Conservation (phyloP, 2,797 vertebrate genomes). For the Danio tinwini region DNA sequence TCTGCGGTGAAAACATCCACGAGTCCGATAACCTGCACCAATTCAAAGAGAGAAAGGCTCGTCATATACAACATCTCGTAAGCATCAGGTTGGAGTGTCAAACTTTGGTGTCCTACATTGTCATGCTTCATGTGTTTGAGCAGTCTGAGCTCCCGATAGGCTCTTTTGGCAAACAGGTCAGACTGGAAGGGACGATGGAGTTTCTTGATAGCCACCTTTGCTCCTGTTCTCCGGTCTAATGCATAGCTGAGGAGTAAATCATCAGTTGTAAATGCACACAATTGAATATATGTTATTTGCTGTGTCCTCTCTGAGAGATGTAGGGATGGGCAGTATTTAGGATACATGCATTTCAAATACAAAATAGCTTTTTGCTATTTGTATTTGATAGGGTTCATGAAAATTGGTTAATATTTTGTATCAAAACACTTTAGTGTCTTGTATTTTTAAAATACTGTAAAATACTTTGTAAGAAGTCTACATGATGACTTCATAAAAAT, state of each 20-base stretch:
- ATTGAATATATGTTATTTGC: neutral
- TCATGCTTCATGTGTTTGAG: constrained; percentile 98
- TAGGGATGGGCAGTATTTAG: no score
- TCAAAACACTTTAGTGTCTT: no score
- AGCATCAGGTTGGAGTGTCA: neutral
- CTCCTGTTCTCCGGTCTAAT: constrained; percentile 82
- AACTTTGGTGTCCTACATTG: constrained; percentile 76
- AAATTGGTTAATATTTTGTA: no score
- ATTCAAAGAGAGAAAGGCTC: neutral
- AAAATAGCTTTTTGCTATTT: no score
- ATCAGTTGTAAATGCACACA: neutral
- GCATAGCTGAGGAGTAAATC: constrained; percentile 80
- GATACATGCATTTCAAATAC: no score
- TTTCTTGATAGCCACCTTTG: constrained; percentile 97
- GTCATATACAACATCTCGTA: neutral
- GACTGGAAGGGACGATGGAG: constrained; percentile 97
- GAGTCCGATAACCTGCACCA: constrained; percentile 93
- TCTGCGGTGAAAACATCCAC: constrained; percentile 95
- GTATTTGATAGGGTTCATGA: no score
- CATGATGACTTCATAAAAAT: no score
- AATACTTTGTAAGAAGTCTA: no score
- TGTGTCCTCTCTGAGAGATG: no score
- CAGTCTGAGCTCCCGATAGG: constrained; percentile 92
- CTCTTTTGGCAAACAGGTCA: constrained; percentile 91
- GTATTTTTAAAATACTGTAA: no score